Conservation (phyloP, 2,797 vertebrate genomes). For the Poeciliopsis presidionis region DNA sequence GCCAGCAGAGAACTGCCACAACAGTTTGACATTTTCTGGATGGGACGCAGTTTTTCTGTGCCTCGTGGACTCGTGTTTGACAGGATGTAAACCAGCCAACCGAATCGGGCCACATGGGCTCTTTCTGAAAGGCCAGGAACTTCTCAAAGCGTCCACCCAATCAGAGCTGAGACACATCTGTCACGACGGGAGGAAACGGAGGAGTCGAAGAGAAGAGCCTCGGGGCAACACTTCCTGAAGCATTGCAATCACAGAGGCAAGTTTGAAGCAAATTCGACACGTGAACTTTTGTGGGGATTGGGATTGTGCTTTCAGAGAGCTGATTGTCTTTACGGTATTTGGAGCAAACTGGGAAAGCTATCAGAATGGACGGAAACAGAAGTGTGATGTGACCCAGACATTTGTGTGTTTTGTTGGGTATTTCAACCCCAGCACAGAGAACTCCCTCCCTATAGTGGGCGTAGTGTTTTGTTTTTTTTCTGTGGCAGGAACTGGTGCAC, state of each 20-base stretch:
- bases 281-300: conserved; percentile 23
- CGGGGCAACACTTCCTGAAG: conserved; percentile 48
- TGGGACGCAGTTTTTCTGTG: conserved; percentile 51
- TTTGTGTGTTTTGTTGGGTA: background rate
- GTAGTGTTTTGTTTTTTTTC: background rate
- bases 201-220: conserved; percentile 39
- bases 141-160: conserved; percentile 63
- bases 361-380: background rate
- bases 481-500: background rate
- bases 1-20: conserved; percentile 62
- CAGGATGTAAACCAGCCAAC: conserved; percentile 77
- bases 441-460: too few relatives aligned
- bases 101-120: conserved; percentile 70
- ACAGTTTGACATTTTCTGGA: conserved; percentile 69
- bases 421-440: background rate
- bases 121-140: conserved; percentile 74
- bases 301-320: conserved; percentile 25
- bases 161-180: conserved; percentile 62
- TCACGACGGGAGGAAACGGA: conserved; percentile 56
- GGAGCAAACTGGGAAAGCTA: background rate
- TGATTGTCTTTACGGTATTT: background rate
- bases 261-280: conserved; percentile 52
- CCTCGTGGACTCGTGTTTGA: conserved; percentile 71
- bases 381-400: background rate
- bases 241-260: conserved; percentile 58